Evolutionary conservation across 2,113 vertebrate genomes (phyloP).

Genomic region (Scomber colias): DNA sequence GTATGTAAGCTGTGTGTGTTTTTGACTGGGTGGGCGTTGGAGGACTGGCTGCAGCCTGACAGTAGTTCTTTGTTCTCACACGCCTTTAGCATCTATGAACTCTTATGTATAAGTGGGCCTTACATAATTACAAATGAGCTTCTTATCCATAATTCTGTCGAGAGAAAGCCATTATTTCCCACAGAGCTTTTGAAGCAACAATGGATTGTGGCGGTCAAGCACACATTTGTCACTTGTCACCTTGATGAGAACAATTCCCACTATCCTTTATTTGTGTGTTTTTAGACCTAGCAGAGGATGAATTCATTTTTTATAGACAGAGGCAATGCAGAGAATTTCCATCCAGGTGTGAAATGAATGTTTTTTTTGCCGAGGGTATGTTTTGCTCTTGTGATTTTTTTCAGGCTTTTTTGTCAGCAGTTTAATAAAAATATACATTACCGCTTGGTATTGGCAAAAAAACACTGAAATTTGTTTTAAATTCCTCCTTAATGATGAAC

Average conservation of each 20-base stretch:
- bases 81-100: constrained; percentile 36
- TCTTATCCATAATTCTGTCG: constrained; percentile 33
- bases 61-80: constrained; percentile 64
- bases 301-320: constrained; percentile 4
- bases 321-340: constrained; percentile 5
- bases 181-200: constrained; percentile 28
- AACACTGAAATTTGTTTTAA: background rate
- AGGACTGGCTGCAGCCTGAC: constrained; percentile 42
- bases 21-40: constrained; percentile 46
- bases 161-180: constrained; percentile 44
- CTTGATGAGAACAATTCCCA: constrained; percentile 39
- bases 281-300: background rate
- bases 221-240: constrained; percentile 49
- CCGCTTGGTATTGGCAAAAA: background rate
- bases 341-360: constrained; percentile 5
- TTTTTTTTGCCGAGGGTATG: background rate
- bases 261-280: constrained; percentile 25
- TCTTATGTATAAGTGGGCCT: constrained; percentile 54
- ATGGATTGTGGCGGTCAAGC: constrained; percentile 40
- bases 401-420: background rate
- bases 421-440: constrained; percentile 14
- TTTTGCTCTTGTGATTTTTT: background rate
- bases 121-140: constrained; percentile 58
- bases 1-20: constrained; percentile 3
- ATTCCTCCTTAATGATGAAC: background rate